Evolutionary conservation across 2,113 vertebrate species (phyloP).

Genomic region (Loxodonta africana): DNA sequence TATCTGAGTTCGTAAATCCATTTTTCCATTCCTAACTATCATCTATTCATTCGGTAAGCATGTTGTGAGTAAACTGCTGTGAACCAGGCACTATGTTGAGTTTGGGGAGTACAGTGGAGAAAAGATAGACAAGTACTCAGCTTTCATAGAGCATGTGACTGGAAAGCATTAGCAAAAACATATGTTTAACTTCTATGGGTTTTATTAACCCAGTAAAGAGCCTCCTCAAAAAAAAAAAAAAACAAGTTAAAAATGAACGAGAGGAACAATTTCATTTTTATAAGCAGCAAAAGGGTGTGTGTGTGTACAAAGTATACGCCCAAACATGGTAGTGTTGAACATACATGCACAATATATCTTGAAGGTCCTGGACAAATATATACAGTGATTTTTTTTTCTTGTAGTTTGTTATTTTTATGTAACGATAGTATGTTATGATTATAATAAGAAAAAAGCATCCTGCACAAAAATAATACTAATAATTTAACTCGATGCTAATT

Average conservation of each 20-base stretch:
- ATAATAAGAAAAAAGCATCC: background rate
- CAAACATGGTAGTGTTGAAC: background rate
- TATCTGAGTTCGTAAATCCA: background rate
- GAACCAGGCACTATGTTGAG: background rate
- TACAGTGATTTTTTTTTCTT: background rate
- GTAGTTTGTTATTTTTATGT: background rate
- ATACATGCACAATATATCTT: background rate
- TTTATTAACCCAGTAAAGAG: background rate
- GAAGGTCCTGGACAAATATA: background rate
- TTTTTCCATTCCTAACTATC: background rate
- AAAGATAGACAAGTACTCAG: background rate
- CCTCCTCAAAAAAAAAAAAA: background rate
- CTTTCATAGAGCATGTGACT: background rate
- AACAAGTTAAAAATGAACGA: background rate
- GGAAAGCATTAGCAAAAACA: background rate
- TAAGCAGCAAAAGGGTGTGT: background rate
- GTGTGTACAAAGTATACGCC: background rate
- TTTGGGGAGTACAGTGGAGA: background rate
- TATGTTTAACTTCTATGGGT: background rate
- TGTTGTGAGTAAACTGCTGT: background rate
- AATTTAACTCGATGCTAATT: background rate
- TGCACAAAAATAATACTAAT: background rate
- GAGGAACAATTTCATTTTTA: background rate
- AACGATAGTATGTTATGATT: background rate
- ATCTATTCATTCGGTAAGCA: constrained; percentile 5